Percentiles rank a stretch among this genome's conserved stretches.
Conservation (phyloP, 2,888 invertebrate species). For the Poecilobothrus nobilitatus region DNA sequence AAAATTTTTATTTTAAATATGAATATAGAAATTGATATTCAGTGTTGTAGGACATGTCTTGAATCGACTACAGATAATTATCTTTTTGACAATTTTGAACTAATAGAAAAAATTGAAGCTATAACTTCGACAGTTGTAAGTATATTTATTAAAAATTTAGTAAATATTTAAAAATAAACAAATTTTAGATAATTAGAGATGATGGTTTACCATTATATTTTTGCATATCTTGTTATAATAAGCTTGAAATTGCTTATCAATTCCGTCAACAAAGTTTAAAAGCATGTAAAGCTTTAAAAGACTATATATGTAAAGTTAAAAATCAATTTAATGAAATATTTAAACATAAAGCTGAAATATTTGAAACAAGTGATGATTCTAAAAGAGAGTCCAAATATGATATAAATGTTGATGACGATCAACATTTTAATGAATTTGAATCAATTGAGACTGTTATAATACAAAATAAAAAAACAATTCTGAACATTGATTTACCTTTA, state of each 20-base stretch:
- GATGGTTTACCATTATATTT: background rate
- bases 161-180: background rate
- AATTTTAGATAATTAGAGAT: background rate
- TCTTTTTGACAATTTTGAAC: background rate
- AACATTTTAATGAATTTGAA: background rate
- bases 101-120: background rate
- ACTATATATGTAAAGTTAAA: background rate
- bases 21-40: background rate
- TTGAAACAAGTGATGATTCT: background rate
- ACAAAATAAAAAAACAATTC: background rate
- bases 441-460: background rate
- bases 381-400: background rate
- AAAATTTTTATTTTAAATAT: background rate
- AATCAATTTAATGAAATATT: slow-evolving; percentile 3
- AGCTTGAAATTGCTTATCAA: background rate
- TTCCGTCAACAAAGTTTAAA: background rate
- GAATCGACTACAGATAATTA: background rate
- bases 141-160: background rate
- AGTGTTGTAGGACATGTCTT: background rate
- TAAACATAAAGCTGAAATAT: background rate
- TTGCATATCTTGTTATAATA: background rate
- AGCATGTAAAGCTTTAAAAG: background rate
- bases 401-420: background rate
- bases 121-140: background rate
- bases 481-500: background rate